Evolutionary conservation across 2,888 invertebrate genomes (phyloP).

Genomic region (Xestia sexstrigata): DNA sequence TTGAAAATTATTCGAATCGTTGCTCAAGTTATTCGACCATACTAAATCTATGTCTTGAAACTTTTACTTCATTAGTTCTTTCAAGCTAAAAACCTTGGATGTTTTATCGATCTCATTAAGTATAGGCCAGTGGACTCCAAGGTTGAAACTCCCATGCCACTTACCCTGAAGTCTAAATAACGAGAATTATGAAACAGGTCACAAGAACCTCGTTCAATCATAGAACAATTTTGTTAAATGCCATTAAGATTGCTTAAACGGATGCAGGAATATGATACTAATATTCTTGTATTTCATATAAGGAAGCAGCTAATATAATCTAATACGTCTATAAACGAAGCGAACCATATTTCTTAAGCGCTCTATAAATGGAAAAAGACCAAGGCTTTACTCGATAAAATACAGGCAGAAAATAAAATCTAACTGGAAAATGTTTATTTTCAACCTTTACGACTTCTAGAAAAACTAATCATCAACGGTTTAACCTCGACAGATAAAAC

Average conservation of each 20-base stretch:
- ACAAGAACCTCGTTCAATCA: not conserved
- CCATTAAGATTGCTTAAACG: slow-evolving; percentile 15
- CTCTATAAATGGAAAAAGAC: slow-evolving; percentile 34
- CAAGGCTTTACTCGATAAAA: slow-evolving; percentile 27
- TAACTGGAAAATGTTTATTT: slow-evolving; percentile 27
- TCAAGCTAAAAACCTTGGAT: slow-evolving; percentile 45
- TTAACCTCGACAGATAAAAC: slow-evolving; percentile 22
- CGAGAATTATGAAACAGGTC: slow-evolving; percentile 28
- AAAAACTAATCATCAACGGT: slow-evolving; percentile 21
- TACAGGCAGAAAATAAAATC: slow-evolving; percentile 31
- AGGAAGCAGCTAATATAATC: slow-evolving; percentile 44
- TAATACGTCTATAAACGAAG: slow-evolving; percentile 55
- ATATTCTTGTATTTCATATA: slow-evolving; percentile 43
- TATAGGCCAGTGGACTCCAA: slow-evolving; percentile 39
- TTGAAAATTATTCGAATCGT: not conserved
- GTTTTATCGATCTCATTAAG: slow-evolving; percentile 46
- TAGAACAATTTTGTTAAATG: slow-evolving; percentile 17
- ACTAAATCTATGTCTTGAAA: slow-evolving; percentile 21
- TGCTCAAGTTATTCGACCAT: not conserved
- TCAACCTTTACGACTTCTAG: slow-evolving; percentile 10
- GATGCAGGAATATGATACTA: slow-evolving; percentile 39
- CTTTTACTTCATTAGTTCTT: slow-evolving; percentile 22
- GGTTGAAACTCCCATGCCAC: slow-evolving; percentile 29
- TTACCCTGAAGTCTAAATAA: slow-evolving; percentile 8
- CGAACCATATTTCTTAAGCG: slow-evolving; percentile 34